phyloP scores from a whole-genome alignment of 2,113 vertebrate species.

The Sorex araneus region DNA sequence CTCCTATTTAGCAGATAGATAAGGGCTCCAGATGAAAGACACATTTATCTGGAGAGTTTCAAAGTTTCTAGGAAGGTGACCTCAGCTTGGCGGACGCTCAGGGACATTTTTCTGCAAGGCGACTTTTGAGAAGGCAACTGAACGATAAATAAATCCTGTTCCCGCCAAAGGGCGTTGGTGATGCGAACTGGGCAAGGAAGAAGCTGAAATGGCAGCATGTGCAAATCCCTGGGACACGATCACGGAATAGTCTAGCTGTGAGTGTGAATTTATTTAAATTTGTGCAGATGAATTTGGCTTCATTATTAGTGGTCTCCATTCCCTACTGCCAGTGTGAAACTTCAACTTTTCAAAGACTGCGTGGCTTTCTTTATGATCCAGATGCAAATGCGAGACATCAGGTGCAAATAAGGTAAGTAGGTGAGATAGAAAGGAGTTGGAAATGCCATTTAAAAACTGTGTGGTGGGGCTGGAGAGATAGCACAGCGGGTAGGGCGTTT shows the following conservation, averaged over 20 bases:
- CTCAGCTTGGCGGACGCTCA: background rate
- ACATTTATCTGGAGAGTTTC: background rate
- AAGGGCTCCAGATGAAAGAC: constrained; percentile 2
- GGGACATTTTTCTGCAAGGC: background rate
- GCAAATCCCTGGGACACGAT: background rate
- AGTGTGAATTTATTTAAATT: background rate
- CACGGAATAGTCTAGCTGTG: background rate
- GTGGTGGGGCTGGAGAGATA: no score
- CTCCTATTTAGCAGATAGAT: background rate
- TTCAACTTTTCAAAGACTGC: constrained; percentile 14
- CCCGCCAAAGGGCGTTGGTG: background rate
- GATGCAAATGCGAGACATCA: background rate
- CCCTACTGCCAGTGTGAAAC: background rate
- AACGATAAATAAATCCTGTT: background rate
- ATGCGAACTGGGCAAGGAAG: background rate
- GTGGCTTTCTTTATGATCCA: background rate
- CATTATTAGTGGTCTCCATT: background rate
- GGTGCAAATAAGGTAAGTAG: background rate
- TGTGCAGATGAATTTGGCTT: background rate
- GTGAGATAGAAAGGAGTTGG: background rate
- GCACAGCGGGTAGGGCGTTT: no score
- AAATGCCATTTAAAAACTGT: constrained; percentile 26
- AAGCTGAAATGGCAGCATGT: background rate
- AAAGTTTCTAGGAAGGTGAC: background rate
- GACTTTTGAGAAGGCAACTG: background rate